These are phyloP conservation scores for Lasioglossum leucozonium DNA, from an alignment of 2,888 invertebrate genomes.

Conservation along the genomic window DNA sequence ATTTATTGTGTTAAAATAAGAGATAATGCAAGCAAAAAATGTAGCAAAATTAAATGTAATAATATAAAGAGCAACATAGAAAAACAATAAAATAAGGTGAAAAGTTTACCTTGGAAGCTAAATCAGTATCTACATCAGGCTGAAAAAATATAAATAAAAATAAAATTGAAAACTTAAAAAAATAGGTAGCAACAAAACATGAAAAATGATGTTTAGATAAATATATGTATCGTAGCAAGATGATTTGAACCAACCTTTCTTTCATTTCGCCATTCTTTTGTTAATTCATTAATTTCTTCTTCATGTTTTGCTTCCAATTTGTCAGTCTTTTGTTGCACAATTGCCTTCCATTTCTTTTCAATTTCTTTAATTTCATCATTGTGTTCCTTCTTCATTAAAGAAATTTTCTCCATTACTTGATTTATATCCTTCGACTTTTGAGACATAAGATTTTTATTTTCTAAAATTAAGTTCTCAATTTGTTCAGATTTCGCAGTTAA, in stretches of 20 bases:
- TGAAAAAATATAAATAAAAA: constrained; percentile 63
- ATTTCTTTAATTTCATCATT: constrained; percentile 77
- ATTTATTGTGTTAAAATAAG: constrained; percentile 3
- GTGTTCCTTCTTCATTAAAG: constrained; percentile 76
- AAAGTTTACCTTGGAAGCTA: constrained; percentile 70
- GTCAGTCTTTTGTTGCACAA: constrained; percentile 76
- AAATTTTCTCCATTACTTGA: constrained; percentile 70
- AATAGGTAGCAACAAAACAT: constrained; percentile 44
- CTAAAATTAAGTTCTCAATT: constrained; percentile 78
- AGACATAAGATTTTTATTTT: constrained; percentile 71
- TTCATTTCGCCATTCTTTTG: constrained; percentile 83
- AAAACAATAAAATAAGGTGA: constrained; percentile 36
- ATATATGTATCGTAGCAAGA: constrained; percentile 7
- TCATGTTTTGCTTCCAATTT: constrained; percentile 78
- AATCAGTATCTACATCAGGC: constrained; percentile 68
- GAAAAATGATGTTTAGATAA: constrained; percentile 21
- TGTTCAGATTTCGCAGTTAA: constrained; percentile 81
- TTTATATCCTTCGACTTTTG: constrained; percentile 76
- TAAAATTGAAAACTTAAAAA: constrained; percentile 48
- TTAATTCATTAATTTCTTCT: constrained; percentile 79
- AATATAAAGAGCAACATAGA: background rate
- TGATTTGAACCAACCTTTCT: constrained; percentile 77
- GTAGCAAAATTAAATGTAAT: constrained; percentile 18
- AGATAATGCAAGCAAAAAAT: constrained; percentile 5
- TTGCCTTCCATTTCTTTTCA: constrained; percentile 81